Base-by-base conservation (phyloP, 2,113 vertebrate genomes). In the Microtus oregoni region DNA sequence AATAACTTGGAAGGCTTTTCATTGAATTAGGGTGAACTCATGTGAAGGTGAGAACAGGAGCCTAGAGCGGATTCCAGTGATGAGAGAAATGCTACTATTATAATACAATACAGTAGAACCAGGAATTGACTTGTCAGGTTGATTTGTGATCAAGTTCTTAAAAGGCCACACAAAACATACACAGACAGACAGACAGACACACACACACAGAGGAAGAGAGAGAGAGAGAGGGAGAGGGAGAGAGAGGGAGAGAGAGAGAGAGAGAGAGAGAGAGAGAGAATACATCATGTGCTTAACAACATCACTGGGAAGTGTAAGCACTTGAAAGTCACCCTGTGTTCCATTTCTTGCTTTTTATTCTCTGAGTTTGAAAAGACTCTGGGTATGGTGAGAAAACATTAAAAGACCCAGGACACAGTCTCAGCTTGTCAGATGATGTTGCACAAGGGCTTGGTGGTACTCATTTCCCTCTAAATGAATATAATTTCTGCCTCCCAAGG, bases 361-460 rank as follows among this genome's bases (percentile, higher is more conserved):
- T 93, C 24, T 78, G 89, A 76, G 63, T 89, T 89, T 61, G 35
- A 83, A 61, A 90, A 89, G 61, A 83, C 28, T 77, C 61, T 87
- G 20, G 14, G 41, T 81, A 6, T 92, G n/a, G 22, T 61, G 86
- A 95, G n/a, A 81, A 81, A 95, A 85, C 50, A 85, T 96, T 67
- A 86, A 89, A 91, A 52, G 61, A 72, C n/a, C 11, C 38, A 96
- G 67, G 52, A 78, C 8, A 75, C 15, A 24, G 68, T 86, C 19
- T 61, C 6, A 58, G 22, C 3, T 32, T 68, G 70, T 89, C n/a
- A 92, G 28, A 58, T n/a, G 35, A 58, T 81, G 52, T 81, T n/a
- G 9, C 2, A 58, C 78, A 96, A 88, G 41, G 32, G 38, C 90
- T 28, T 14, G 70, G 20, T 28, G 76, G 2, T 73, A 55, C 5